Base-by-base conservation (phyloP, 2,113 vertebrate genomes). In the Platysteira castanea region DNA sequence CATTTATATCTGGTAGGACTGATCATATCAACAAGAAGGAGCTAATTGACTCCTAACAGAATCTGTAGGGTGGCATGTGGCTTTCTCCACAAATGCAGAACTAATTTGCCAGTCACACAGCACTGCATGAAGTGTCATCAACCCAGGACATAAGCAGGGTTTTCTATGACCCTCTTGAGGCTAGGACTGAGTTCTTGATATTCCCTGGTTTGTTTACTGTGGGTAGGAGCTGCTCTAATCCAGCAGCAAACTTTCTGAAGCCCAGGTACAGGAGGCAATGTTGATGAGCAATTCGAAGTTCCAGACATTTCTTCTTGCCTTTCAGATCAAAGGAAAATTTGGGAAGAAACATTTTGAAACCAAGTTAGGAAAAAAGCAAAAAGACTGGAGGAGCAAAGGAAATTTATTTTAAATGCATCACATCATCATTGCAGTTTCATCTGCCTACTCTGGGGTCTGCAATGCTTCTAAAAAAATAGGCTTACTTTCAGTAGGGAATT, bases 391-490 rank as follows among this genome's bases (percentile, higher is more conserved):
- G 15, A 95, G 82, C 35, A 91, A 85, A 91, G 41, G 22, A 95
- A 85, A 39, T 90, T 95, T 95, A 90, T 97, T 93, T 95, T 91
- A 93, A 93, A 95, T 75, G 22, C 4, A 77, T 60, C 84, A 37
- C 78, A 68, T 79, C 77, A 87, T 93, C 84, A 79, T 2, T 87
- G 82, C 84, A 93, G 65, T 87, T 91, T 94, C 69, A 87, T 87
- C 90, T 96, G 93, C 84, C 95, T 97, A 87, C 87, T 87, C 84
- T 79, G 61, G 65, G 78, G 87, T 82, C 56, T 94, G 87, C 85
- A 95, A 82, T 35, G 56, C 27, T 93, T 94, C 93, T 84, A 50
- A 91, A 94, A 94, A 94, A 82, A 78, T 44, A 89, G 30, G 12
- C 73, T 89, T 87, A 87, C 89, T 84, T 83, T 84, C 65, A 75